phyloP scores from a whole-genome alignment of 2,797 vertebrate genomes.

The Phoeniculus purpureus region DNA sequence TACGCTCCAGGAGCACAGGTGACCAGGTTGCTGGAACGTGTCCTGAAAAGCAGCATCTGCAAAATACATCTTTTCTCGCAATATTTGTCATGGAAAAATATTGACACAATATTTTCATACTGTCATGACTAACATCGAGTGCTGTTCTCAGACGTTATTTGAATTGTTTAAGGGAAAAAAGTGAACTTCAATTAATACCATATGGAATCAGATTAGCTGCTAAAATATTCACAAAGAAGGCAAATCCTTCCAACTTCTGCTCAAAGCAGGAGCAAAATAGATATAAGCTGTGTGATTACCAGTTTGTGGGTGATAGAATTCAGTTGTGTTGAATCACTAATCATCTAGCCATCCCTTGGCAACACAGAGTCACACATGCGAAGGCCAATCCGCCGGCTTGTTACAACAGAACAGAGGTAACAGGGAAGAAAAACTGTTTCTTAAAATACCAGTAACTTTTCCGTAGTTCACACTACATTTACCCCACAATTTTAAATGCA shows the following conservation, averaged over 20 bases:
- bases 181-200: constrained; percentile 7
- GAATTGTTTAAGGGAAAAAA: background rate
- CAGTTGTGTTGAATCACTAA: constrained; percentile 8
- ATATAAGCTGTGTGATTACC: background rate
- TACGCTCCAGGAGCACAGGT: background rate
- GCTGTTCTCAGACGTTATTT: constrained; percentile 1
- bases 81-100: background rate
- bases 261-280: constrained; percentile 7
- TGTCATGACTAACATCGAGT: background rate
- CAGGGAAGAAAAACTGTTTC: background rate
- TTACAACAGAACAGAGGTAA: background rate
- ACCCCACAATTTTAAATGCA: background rate
- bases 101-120: background rate
- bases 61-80: background rate
- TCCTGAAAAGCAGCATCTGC: background rate
- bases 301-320: background rate
- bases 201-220: constrained; percentile 33
- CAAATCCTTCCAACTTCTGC: constrained; percentile 7
- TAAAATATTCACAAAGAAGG: background rate
- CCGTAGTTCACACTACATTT: background rate
- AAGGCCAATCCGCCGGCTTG: background rate
- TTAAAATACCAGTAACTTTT: background rate
- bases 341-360: background rate
- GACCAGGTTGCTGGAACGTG: background rate
- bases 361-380: background rate